Percentiles rank a stretch among this genome's conserved stretches.
phyloP scores from a whole-genome alignment of 2,888 invertebrate species.

The Ceramica pisi region DNA sequence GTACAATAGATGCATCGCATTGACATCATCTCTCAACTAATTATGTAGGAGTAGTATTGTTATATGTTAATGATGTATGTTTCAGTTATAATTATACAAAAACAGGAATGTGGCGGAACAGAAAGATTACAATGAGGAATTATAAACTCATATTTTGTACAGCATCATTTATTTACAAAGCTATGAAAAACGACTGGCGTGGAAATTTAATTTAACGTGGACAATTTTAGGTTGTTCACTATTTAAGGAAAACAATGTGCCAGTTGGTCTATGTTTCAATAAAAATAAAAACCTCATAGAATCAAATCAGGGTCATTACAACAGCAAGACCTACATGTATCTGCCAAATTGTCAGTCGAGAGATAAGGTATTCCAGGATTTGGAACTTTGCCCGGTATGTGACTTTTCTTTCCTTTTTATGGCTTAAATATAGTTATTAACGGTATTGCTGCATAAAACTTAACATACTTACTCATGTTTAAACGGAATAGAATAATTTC shows the following conservation, averaged over 20 bases:
- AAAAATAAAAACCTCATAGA: not conserved
- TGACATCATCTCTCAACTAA: constrained; percentile 61
- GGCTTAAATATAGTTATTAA: not conserved
- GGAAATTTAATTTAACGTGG: not conserved
- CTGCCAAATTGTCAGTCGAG: not conserved
- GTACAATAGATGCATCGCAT: constrained; percentile 48
- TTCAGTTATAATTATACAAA: constrained; percentile 54
- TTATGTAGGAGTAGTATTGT: constrained; percentile 58
- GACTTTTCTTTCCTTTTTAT: not conserved
- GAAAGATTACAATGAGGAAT: constrained; percentile 54
- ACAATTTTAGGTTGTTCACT: not conserved
- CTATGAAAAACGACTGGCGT: constrained; percentile 2
- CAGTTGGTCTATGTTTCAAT: not conserved
- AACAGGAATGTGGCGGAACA: constrained; percentile 53
- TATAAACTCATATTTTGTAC: constrained; percentile 35
- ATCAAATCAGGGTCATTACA: not conserved
- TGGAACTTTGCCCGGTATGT: not conserved
- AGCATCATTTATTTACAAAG: constrained; percentile 12
- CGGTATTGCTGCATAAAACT: too few species aligned
- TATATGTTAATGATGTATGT: constrained; percentile 58
- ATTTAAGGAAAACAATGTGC: not conserved
- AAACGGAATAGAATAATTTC: not conserved
- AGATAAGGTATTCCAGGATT: not conserved
- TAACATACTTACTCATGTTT: not conserved
- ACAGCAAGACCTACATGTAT: not conserved